phyloP scores from a whole-genome alignment of 2,113 vertebrate genomes.

The Oreotrochilus melanogaster region DNA sequence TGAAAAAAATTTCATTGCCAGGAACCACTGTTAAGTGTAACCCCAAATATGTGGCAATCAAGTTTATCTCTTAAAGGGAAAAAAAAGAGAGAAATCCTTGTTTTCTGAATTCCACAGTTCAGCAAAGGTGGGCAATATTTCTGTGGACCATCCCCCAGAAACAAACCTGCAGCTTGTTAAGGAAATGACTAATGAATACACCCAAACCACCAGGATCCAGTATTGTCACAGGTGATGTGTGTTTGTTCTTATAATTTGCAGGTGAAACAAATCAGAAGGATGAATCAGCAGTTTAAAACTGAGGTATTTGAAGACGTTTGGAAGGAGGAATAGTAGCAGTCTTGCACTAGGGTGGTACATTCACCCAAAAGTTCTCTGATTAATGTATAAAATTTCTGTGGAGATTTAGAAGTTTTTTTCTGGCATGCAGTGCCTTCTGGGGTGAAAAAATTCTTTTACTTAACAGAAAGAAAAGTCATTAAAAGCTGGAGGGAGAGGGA shows the following conservation, averaged over 20 bases:
- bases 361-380: background rate
- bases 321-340: fast-evolving
- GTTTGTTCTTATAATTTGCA: background rate
- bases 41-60: background rate
- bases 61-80: background rate
- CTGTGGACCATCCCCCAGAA: background rate
- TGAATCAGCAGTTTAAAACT: background rate
- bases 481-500: background rate
- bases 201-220: background rate
- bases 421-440: background rate
- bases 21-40: background rate
- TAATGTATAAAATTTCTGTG: background rate
- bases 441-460: background rate
- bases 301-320: background rate
- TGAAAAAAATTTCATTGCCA: background rate
- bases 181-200: background rate
- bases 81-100: fast-evolving
- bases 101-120: background rate
- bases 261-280: background rate
- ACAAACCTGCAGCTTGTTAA: background rate
- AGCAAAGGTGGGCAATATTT: fast-evolving
- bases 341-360: fast-evolving
- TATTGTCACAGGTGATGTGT: background rate
- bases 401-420: background rate
- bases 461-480: background rate